Conservation (phyloP, 2,888 invertebrate genomes). For the Lochmaea crataegi region DNA sequence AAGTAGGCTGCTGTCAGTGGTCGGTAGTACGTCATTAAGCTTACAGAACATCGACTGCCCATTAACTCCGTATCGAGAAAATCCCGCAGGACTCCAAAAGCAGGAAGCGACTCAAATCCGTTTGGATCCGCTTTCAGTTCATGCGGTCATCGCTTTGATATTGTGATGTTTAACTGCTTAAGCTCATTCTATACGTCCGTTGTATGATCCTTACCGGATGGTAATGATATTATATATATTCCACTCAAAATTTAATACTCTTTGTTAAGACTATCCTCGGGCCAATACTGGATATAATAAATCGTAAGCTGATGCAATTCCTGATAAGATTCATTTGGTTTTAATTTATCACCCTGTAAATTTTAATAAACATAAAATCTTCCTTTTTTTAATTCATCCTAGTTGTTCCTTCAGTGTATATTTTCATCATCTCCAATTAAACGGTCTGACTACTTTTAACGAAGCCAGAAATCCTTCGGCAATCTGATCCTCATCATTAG, state of each 20-base stretch:
- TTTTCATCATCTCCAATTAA: neutral
- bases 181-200: neutral
- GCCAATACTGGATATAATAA: too few relatives aligned
- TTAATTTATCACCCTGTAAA: too few relatives aligned
- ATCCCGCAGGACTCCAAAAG: conserved; percentile 14
- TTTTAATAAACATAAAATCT: too few relatives aligned
- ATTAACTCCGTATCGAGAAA: conserved; percentile 17
- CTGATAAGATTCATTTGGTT: too few relatives aligned
- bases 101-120: conserved; percentile 17
- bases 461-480: neutral
- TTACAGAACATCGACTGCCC: conserved; percentile 5
- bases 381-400: too few relatives aligned
- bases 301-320: too few relatives aligned
- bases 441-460: neutral
- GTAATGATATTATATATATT: neutral
- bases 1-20: neutral
- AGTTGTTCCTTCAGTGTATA: neutral
- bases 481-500: conserved; percentile 7
- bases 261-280: too few relatives aligned
- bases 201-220: neutral
- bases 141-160: conserved; percentile 14
- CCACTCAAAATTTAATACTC: too few relatives aligned
- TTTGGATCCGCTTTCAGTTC: conserved; percentile 9
- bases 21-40: conserved; percentile 19
- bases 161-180: neutral